Conservation (phyloP, 2,888 invertebrate species). For the Acutogordius australiensis region DNA sequence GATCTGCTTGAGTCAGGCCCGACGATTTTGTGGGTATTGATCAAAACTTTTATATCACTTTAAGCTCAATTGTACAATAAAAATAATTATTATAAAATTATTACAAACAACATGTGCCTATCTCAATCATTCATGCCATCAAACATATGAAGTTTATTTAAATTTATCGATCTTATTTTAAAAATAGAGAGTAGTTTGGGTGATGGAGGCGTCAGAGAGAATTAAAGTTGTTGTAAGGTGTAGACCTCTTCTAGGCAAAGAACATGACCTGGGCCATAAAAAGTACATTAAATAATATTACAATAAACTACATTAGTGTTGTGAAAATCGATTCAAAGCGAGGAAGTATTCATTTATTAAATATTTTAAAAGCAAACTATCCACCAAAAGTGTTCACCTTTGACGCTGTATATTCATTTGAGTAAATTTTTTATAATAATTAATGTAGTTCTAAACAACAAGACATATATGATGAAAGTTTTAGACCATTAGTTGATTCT, state of each 20-base stretch:
- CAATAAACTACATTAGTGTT: conserved; percentile 27
- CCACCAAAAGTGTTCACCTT: conserved; percentile 61
- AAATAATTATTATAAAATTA: no score
- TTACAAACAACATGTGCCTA: no score
- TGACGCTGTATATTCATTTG: conserved; percentile 60
- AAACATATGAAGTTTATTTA: no score
- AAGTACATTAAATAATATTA: conserved; percentile 22
- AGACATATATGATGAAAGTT: conserved; percentile 76
- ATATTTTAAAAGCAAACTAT: conserved; percentile 40
- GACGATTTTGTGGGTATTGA: no score
- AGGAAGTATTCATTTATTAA: conserved; percentile 61
- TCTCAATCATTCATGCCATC: no score
- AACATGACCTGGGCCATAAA: conserved; percentile 40
- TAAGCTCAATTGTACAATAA: no score
- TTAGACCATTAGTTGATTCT: conserved; percentile 66
- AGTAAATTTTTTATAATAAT: conserved; percentile 23
- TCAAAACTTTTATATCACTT: no score
- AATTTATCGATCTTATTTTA: no score
- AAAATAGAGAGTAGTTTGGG: no score
- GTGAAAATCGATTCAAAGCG: conserved; percentile 54
- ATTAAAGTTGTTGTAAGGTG: conserved; percentile 89
- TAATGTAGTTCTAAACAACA: conserved; percentile 45
- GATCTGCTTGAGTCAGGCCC: no score
- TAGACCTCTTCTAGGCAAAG: conserved; percentile 65
- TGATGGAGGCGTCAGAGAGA: conserved; percentile 32